These are phyloP conservation scores for Pristionchus entomophagus DNA, from an alignment of 2,888 invertebrate species.

Conservation along the genomic window DNA sequence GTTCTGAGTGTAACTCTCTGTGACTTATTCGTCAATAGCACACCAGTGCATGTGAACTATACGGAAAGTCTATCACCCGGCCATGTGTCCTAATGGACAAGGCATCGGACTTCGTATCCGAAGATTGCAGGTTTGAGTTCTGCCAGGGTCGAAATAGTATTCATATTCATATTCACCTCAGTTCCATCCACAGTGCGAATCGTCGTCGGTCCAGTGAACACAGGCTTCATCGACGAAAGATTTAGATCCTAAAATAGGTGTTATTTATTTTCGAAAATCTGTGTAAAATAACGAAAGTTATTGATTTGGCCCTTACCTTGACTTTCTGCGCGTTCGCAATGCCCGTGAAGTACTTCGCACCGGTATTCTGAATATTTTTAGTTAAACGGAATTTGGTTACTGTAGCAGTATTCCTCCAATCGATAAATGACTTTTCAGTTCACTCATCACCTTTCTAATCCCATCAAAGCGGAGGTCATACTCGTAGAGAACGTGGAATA, in stretches of 20 bases:
- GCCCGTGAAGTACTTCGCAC: too few species aligned
- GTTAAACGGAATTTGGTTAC: not conserved
- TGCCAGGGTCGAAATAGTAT: too few species aligned
- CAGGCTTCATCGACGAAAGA: not conserved
- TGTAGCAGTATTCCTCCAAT: not conserved
- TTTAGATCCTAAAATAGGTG: not conserved
- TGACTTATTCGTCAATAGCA: too few species aligned
- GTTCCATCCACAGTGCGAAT: not conserved
- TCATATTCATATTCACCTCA: not conserved
- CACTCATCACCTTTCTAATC: not conserved
- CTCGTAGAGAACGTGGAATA: conserved; percentile 13
- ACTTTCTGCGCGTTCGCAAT: not conserved
- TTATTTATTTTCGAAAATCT: not conserved
- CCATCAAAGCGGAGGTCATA: not conserved
- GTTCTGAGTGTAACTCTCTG: too few species aligned
- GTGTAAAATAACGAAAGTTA: not conserved
- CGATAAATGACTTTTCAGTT: not conserved
- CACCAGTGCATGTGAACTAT: too few species aligned
- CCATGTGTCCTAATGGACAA: too few species aligned
- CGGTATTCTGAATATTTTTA: not conserved
- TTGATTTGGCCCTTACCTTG: not conserved
- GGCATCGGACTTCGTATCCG: too few species aligned
- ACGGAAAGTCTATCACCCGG: too few species aligned
- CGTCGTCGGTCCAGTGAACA: not conserved
- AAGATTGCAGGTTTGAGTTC: too few species aligned